A percentile compares a stretch with the other conserved stretches of the same genome.
Evolutionary conservation across 2,113 vertebrate genomes (phyloP).

Genomic region (Edolisoma coerulescens): DNA sequence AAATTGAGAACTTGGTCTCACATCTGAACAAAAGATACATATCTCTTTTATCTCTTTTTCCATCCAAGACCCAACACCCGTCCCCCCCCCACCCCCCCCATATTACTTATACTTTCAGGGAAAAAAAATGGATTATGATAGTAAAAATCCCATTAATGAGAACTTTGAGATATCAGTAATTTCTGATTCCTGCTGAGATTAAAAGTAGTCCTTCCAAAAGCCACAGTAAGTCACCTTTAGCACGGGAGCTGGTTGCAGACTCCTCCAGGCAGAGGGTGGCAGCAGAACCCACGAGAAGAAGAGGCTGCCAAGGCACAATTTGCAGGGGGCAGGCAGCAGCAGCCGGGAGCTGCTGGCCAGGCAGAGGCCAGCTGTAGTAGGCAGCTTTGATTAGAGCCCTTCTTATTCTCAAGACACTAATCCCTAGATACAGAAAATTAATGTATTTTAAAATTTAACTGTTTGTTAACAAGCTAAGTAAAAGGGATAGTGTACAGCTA

Average conservation of each 20-base stretch:
- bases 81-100: too few species aligned
- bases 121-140: neutral
- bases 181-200: neutral
- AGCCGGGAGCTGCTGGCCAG: neutral
- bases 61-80: neutral
- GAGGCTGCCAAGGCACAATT: neutral
- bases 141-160: neutral
- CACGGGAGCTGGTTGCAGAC: neutral
- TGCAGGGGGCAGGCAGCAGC: neutral
- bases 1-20: neutral
- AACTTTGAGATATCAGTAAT: neutral
- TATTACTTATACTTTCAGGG: neutral
- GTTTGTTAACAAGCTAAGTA: neutral
- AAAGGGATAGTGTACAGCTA: neutral
- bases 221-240: neutral
- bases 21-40: neutral
- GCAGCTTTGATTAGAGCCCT: neutral
- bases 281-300: conserved; percentile 2
- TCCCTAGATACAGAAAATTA: neutral
- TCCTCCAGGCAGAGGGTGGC: conserved; percentile 42
- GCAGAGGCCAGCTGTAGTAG: neutral
- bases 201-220: neutral
- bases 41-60: neutral
- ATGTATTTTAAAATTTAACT: conserved; percentile 12
- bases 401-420: neutral